Conservation (phyloP, 2,888 invertebrate species). For the Drosophila birchii region DNA sequence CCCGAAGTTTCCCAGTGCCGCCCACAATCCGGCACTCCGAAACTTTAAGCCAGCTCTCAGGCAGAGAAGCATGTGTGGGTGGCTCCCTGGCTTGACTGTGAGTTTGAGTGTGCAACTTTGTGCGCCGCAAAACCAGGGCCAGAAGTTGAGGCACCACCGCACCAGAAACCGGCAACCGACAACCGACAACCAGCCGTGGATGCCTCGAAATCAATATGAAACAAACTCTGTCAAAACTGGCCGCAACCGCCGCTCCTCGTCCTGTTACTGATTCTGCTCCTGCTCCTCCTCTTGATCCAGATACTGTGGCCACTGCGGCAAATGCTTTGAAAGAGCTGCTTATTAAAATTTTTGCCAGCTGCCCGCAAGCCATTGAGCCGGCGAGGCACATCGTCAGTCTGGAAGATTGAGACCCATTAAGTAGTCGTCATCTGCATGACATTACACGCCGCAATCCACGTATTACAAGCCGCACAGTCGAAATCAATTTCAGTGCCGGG, state of each 20-base stretch:
- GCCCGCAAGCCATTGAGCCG: constrained; percentile 35
- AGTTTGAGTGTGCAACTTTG: constrained; percentile 54
- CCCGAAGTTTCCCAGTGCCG: constrained; percentile 25
- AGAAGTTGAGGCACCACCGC: constrained; percentile 64
- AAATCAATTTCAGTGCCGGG: constrained; percentile 64
- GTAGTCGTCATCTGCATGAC: constrained; percentile 79
- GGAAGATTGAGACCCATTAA: constrained; percentile 69
- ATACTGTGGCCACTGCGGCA: constrained; percentile 68
- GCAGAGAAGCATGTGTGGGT: constrained; percentile 9
- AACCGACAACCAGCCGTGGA: constrained; percentile 37
- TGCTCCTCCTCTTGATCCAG: constrained; percentile 18
- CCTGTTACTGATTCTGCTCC: constrained; percentile 35
- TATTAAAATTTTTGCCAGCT: constrained; percentile 72
- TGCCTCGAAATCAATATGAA: constrained; percentile 45
- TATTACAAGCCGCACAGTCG: constrained; percentile 64
- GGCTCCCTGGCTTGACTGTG: not conserved
- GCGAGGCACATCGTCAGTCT: constrained; percentile 5
- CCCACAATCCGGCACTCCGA: constrained; percentile 30
- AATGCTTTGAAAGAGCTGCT: constrained; percentile 73
- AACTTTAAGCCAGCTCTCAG: constrained; percentile 32
- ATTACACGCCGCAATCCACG: constrained; percentile 80
- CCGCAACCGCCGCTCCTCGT: constrained; percentile 38
- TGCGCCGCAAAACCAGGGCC: constrained; percentile 66
- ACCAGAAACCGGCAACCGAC: not conserved
- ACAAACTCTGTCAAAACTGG: constrained; percentile 53